These are phyloP conservation scores for Alethe diademata DNA, from an alignment of 2,113 vertebrate species.

Conservation along the genomic window DNA sequence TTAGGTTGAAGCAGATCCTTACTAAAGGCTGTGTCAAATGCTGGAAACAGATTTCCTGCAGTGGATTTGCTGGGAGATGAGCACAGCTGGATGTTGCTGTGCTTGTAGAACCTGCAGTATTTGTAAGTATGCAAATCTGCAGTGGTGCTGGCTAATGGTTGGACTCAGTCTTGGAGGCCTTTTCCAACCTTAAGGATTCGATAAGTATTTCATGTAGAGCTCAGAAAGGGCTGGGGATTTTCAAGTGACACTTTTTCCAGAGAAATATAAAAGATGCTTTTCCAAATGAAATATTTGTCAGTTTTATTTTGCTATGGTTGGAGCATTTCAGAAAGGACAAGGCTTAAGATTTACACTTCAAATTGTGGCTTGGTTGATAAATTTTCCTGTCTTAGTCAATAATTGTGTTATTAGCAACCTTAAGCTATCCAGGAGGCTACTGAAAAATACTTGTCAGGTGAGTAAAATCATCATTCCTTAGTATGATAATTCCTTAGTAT, in stretches of 20 bases:
- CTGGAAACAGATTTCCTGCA: neutral
- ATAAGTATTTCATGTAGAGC: neutral
- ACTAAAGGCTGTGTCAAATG: neutral
- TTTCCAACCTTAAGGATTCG: neutral
- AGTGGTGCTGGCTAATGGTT: neutral
- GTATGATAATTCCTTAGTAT: neutral
- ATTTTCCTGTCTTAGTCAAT: neutral
- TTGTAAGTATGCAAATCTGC: no score
- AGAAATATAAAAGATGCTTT: neutral
- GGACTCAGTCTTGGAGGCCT: neutral
- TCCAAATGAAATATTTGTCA: neutral
- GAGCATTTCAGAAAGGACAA: neutral
- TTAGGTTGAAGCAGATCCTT: neutral
- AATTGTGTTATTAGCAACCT: neutral
- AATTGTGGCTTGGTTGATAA: neutral
- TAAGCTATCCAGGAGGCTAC: neutral
- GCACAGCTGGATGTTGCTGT: neutral
- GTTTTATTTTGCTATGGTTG: neutral
- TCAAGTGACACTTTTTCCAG: neutral
- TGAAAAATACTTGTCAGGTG: neutral
- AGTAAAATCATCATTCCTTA: neutral
- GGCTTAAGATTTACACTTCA: neutral
- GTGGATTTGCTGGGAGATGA: neutral
- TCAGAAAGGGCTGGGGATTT: neutral
- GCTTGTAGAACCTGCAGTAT: neutral